Conservation (phyloP, 2,797 vertebrate genomes). For the Lophotriccus pileatus region DNA sequence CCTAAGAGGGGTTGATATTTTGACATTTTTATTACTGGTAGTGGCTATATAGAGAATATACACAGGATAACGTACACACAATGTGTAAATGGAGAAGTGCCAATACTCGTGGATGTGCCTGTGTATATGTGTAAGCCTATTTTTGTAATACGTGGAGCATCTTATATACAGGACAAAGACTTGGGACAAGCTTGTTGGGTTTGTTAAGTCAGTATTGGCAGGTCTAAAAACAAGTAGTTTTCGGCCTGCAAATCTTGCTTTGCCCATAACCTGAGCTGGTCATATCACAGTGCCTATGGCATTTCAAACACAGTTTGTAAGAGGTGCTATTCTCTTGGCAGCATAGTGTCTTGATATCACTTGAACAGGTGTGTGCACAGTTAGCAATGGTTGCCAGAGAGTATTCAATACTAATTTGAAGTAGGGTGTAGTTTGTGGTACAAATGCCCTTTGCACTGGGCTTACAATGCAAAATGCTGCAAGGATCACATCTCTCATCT, state of each 20-base stretch:
- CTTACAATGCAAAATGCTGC: not conserved
- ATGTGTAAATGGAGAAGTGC: not conserved
- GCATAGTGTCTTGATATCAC: not conserved
- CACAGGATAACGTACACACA: not conserved
- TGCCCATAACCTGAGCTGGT: not conserved
- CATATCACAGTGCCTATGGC: not conserved
- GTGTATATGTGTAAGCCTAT: not conserved
- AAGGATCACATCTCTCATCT: not conserved
- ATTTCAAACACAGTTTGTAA: not conserved
- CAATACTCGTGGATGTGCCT: not conserved
- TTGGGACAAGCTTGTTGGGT: not conserved
- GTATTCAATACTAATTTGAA: not conserved
- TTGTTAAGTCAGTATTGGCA: not conserved
- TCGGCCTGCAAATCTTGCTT: not conserved
- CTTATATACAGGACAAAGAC: not conserved
- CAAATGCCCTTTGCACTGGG: not conserved
- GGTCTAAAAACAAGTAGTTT: not conserved
- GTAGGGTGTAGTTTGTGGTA: not conserved
- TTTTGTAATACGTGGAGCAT: not conserved
- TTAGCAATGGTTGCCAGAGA: not conserved
- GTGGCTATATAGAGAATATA: not conserved
- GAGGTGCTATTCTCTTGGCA: not conserved
- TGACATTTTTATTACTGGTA: not conserved
- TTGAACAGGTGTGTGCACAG: not conserved
- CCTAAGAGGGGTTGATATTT: not conserved